phyloP scores from a whole-genome alignment of 2,113 vertebrate species.

The Oncorhynchus tshawytscha region DNA sequence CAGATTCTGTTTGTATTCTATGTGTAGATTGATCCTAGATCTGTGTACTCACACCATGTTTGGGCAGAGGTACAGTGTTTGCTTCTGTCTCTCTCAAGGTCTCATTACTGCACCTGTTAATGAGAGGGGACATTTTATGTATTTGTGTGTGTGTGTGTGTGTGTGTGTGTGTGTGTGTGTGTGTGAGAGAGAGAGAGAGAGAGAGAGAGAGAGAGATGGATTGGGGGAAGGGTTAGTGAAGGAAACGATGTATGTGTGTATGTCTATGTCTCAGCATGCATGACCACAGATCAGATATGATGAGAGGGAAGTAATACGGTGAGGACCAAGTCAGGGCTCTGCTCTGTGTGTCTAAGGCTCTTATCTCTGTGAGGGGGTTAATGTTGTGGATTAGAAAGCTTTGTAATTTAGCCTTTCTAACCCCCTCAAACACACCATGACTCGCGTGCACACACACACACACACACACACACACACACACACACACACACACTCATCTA shows the following conservation, averaged over 20 bases:
- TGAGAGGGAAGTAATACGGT: neutral
- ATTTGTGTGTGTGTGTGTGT: neutral
- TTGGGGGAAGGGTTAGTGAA: no score
- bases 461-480: neutral
- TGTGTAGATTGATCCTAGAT: neutral
- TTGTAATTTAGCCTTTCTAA: conserved; percentile 17
- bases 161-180: neutral
- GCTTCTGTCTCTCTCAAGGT: neutral
- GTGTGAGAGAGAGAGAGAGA: neutral
- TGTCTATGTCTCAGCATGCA: neutral
- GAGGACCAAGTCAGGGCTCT: conserved; percentile 11
- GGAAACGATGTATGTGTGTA: neutral
- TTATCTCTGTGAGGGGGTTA: conserved; percentile 20
- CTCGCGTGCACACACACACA: neutral
- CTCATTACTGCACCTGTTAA: conserved; percentile 12
- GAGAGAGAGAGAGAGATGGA: no score
- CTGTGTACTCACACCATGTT: neutral
- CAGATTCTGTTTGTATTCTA: no score
- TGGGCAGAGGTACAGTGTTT: neutral
- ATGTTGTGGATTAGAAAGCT: conserved; percentile 22
- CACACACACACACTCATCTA: neutral
- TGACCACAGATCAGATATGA: neutral
- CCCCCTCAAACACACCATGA: neutral
- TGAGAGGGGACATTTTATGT: neutral
- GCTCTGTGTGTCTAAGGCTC: conserved; percentile 16